These are phyloP conservation scores for Erebia palarica DNA, from an alignment of 2,888 invertebrate genomes.

Conservation along the genomic window DNA sequence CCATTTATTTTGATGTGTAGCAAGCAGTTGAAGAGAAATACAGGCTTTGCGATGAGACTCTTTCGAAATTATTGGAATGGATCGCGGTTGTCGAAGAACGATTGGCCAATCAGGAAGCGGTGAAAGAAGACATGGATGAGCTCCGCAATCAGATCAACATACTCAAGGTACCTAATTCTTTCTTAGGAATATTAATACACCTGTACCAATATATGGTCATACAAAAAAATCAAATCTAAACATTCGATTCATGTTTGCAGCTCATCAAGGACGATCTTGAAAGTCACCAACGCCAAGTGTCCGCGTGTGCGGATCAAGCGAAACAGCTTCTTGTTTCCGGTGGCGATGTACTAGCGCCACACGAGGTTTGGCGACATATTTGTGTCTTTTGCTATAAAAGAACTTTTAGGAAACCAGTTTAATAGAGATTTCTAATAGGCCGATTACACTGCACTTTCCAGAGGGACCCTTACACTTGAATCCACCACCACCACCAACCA, in stretches of 20 bases:
- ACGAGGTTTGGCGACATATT: conserved; percentile 81
- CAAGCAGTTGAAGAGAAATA: conserved; percentile 98
- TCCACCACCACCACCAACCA: too few species aligned
- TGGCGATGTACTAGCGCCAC: conserved; percentile 94
- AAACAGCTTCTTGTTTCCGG: conserved; percentile 94
- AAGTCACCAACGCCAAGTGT: conserved; percentile 91
- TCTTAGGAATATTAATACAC: neutral
- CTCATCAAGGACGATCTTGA: conserved; percentile 95
- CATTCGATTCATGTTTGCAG: conserved; percentile 62
- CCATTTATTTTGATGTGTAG: conserved; percentile 77
- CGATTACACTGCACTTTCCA: too few species aligned
- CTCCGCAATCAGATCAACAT: conserved; percentile 94
- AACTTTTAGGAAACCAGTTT: neutral
- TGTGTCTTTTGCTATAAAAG: neutral
- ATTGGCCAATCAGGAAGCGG: conserved; percentile 92
- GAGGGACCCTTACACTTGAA: too few species aligned
- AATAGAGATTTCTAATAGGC: too few species aligned
- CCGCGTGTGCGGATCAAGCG: conserved; percentile 93
- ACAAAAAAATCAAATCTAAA: neutral
- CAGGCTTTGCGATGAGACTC: conserved; percentile 93
- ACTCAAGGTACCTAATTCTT: conserved; percentile 85
- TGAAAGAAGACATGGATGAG: conserved; percentile 93
- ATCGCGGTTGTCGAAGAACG: conserved; percentile 92
- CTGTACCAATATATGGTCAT: too few species aligned
- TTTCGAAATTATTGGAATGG: conserved; percentile 93